phyloP scores from a whole-genome alignment of 2,888 invertebrate genomes.

The Seira sanloemensis region DNA sequence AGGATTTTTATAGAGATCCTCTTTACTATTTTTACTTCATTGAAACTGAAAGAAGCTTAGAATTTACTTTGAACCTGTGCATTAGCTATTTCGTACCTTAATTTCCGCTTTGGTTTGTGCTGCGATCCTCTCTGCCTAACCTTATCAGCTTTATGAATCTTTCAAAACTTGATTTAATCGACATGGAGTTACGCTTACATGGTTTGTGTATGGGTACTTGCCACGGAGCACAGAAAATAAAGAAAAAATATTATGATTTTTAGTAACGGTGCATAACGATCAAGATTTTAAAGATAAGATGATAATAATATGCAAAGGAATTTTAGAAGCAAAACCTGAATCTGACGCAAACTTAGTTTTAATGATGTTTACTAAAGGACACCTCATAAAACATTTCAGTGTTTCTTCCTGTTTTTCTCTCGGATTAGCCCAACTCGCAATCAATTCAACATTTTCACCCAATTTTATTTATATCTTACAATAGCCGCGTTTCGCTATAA shows the following conservation, averaged over 20 bases:
- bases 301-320: no score
- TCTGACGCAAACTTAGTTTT: neutral
- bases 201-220: no score
- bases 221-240: neutral
- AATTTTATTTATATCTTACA: no score
- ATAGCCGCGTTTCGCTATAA: conserved; percentile 44
- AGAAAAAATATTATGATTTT: neutral
- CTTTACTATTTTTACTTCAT: no score
- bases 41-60: no score
- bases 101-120: neutral
- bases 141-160: neutral
- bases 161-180: neutral
- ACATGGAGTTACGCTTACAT: neutral
- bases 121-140: neutral
- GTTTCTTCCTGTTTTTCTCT: neutral
- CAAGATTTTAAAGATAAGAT: no score
- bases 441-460: no score
- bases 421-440: no score
- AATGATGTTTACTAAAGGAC: neutral
- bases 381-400: neutral
- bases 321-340: neutral
- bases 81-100: neutral
- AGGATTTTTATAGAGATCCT: no score
- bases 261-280: no score
- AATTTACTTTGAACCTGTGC: no score